These are phyloP conservation scores for Daubentonia madagascariensis DNA, from an alignment of 2,113 vertebrate species.

Conservation along the genomic window DNA sequence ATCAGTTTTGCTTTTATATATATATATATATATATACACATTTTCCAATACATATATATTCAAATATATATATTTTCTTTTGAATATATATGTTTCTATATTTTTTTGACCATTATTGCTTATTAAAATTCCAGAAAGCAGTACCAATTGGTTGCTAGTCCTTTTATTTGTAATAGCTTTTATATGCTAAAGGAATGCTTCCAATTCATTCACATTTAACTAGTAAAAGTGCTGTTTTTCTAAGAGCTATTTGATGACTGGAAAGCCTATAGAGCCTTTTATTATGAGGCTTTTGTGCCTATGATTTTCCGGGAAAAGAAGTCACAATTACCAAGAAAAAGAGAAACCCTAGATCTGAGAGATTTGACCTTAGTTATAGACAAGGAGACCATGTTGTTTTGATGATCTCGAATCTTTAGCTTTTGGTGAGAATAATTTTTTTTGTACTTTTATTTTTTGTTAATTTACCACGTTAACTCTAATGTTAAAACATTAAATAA, in stretches of 20 bases:
- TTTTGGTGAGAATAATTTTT: not conserved
- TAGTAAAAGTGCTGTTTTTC: not conserved
- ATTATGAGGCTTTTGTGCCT: not conserved
- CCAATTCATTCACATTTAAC: not conserved
- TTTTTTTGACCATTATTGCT: not conserved
- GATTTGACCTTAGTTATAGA: not conserved
- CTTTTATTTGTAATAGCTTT: not conserved
- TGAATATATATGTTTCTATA: not conserved
- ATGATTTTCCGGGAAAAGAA: not conserved
- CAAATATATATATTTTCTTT: not conserved
- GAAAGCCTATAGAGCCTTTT: not conserved
- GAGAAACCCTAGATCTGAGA: not conserved
- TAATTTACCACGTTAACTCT: not conserved
- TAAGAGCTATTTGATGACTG: not conserved
- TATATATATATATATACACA: not conserved
- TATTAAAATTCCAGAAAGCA: not conserved
- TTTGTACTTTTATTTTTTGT: not conserved
- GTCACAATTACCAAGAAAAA: not conserved
- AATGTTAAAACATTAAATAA: not conserved
- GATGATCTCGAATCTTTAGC: not conserved
- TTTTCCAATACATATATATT: not conserved
- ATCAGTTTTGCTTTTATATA: not conserved
- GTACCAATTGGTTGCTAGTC: not conserved
- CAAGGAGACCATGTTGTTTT: not conserved
- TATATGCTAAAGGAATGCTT: not conserved